Evolutionary conservation across 2,113 vertebrate species (phyloP).

Genomic region (Dunckerocampus dactyliophorus): DNA sequence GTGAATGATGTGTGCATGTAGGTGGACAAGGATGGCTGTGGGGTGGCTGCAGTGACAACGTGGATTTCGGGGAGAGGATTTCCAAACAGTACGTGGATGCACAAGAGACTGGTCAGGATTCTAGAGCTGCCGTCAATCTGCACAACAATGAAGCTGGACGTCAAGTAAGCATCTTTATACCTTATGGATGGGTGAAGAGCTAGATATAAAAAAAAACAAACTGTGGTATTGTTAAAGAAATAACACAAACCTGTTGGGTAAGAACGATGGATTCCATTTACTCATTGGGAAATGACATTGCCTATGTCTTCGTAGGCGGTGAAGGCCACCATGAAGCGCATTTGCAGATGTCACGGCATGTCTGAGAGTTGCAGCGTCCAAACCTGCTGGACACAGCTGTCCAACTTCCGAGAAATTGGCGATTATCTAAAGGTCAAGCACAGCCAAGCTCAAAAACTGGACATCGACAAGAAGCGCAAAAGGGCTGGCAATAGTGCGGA

Average conservation of each 20-base stretch:
- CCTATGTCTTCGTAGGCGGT: conserved; percentile 76
- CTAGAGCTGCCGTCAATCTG: conserved; percentile 88
- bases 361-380: conserved; percentile 94
- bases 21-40: conserved; percentile 93
- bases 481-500: conserved; percentile 87
- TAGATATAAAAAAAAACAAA: too few relatives aligned
- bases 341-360: conserved; percentile 94
- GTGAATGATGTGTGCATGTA: conserved; percentile 39
- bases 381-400: conserved; percentile 93
- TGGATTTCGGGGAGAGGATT: conserved; percentile 92
- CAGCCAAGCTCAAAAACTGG: conserved; percentile 83
- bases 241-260: neutral
- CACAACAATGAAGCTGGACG: conserved; percentile 95
- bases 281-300: neutral
- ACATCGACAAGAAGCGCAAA: conserved; percentile 81
- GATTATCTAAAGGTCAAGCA: conserved; percentile 90
- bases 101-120: conserved; percentile 89
- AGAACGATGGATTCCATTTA: neutral
- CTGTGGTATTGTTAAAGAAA: neutral
- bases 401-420: conserved; percentile 86
- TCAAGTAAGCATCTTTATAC: conserved; percentile 67
- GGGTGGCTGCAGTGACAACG: conserved; percentile 95
- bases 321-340: conserved; percentile 84
- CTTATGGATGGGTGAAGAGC: neutral
- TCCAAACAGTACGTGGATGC: conserved; percentile 92